Base-by-base conservation (phyloP, 2,797 vertebrate species). In the Orientallactaga sibirica region DNA sequence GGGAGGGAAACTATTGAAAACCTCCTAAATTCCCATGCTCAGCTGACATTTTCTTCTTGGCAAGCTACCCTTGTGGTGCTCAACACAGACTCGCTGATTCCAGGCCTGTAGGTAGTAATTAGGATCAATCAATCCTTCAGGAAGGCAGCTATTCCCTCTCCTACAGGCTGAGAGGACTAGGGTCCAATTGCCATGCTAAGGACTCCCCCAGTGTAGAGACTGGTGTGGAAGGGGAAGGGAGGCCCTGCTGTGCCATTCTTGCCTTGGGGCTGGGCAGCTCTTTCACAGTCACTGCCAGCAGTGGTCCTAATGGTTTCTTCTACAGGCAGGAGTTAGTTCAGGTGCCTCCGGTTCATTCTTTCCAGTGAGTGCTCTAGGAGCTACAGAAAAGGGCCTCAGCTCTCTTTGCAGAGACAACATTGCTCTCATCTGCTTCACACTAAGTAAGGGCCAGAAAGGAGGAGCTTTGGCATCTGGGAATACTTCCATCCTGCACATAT, bases 231-330 rank as follows among this genome's bases (percentile, higher is more conserved):
- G 91, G 62, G 55, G 93, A 93, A 61, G 68, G 77, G 43, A 94
- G 96, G 95, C 55, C 95, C 29, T 86, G 52, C 48, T 76, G 76
- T 64, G 41, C 1, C 7, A 27, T 5, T 7, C 61, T 77, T n/a
- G 33, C 29, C 73, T 33, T 61, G 12, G 19, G 61, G 5, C 27
- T 66, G 8, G 33, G 22, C 16, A 29, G 20, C 89, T 58, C 67
- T 91, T 92, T 86, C 71, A 37, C 43, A 81, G 64, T 90, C 87
- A 85, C 91, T 97, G 89, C 91, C 94, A 92, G 94, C 94, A 95
- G 20, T 66, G 85, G 88, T 96, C 85, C 86, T 96, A 68, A 55
- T 94, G 94, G 43, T 43, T 83, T 95, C 95, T 90, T 74, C 92
- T 48, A 58, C 3, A 3, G 25, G n/a, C 37, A 61, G 52, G 15